A percentile compares a stretch with the other conserved stretches of the same genome.
Evolutionary conservation across 2,888 invertebrate species (phyloP).

Genomic region (Leucophenga montana): DNA sequence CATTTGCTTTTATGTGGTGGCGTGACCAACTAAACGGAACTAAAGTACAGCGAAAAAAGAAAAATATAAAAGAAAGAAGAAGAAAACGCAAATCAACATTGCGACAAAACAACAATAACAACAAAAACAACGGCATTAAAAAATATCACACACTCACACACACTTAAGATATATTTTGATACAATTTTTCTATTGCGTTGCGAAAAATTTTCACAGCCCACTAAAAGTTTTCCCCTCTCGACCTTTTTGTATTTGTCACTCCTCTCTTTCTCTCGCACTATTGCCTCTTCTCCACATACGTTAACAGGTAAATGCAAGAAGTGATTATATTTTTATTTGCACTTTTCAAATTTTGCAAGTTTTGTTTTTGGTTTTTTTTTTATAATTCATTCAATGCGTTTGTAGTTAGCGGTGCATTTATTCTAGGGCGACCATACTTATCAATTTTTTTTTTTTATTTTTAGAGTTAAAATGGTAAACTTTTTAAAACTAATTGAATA

Average conservation of each 20-base stretch:
- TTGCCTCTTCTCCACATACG: neutral
- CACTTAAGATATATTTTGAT: conserved; percentile 6
- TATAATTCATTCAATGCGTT: too few relatives aligned
- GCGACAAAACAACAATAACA: too few relatives aligned
- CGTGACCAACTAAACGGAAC: conserved; percentile 66
- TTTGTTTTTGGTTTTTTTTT: too few relatives aligned
- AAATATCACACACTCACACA: conserved; percentile 6
- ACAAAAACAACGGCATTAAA: neutral
- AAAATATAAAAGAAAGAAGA: neutral
- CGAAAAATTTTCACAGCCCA: conserved; percentile 13
- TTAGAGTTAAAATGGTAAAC: too few relatives aligned
- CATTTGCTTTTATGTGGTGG: conserved; percentile 49
- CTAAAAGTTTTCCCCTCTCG: neutral
- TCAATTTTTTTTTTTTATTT: too few relatives aligned
- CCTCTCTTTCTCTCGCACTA: neutral
- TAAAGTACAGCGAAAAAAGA: conserved; percentile 30
- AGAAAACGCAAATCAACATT: conserved; percentile 8
- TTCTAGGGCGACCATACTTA: too few relatives aligned
- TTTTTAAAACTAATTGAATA: too few relatives aligned
- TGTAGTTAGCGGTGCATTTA: too few relatives aligned
- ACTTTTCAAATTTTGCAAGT: too few relatives aligned
- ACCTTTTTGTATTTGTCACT: neutral
- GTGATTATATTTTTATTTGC: too few relatives aligned
- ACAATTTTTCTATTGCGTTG: conserved; percentile 11
- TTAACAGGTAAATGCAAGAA: neutral